Evolutionary conservation across 2,113 vertebrate genomes (phyloP).

Genomic region (Eulemur macaco): DNA sequence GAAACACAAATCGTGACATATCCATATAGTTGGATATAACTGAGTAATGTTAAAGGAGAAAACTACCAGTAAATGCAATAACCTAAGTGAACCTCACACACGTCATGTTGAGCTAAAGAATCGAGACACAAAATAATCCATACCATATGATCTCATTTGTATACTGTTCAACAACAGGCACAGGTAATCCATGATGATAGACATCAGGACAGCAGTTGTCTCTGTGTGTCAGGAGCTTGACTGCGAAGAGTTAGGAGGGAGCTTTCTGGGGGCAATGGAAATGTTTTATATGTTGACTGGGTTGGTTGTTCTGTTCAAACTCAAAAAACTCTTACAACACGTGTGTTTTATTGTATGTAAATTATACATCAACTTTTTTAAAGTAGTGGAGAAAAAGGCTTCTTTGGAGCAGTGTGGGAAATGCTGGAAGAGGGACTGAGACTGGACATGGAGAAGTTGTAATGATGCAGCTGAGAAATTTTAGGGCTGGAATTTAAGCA

Average conservation of each 20-base stretch:
- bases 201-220: background rate
- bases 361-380: background rate
- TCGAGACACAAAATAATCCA: background rate
- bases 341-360: background rate
- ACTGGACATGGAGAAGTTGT: background rate
- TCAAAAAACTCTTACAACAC: background rate
- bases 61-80: background rate
- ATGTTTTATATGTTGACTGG: background rate
- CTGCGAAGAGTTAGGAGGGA: background rate
- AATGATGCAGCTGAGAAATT: background rate
- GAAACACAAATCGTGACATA: background rate
- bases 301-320: background rate
- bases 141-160: background rate
- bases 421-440: background rate
- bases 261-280: background rate
- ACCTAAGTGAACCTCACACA: background rate
- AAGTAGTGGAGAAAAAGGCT: background rate
- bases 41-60: background rate
- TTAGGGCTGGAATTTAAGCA: background rate
- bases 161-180: background rate
- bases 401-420: background rate
- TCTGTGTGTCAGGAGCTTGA: background rate
- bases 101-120: background rate
- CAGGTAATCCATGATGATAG: background rate
- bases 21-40: background rate